Evolutionary conservation across 2,888 invertebrate species (phyloP), one percentile per base, ranked within the genome.

Genomic region (Pammene fasciana): DNA sequence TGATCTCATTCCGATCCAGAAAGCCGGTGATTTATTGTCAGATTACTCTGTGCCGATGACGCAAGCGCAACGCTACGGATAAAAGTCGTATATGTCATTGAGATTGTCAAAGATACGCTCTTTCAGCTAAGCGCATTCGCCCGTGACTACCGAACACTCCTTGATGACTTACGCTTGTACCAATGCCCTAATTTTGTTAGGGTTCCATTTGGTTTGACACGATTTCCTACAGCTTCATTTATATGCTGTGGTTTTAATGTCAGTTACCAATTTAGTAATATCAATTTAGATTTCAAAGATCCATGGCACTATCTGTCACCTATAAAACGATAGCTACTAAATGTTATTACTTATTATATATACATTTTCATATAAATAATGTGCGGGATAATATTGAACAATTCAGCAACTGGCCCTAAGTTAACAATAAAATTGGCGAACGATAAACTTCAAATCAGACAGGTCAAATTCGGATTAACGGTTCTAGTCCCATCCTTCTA

Each of bases 1-100:
- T 90, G 91, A 90, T 90, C 91, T 91, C 90, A 91, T 91, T 89
- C 83, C 86, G 83, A 86, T 86, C 86, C 85, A 85, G 86, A 86
- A 79, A 80, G 80, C 79, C 75, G 75, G 82, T 88, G 87, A 89
- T 88, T 89, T 89, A 89, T 88, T 78, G 86, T 75, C 84, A 85
- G 87, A 86, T 86, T 82, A 84, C 83, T 79, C 77, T 78, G 80
- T 84, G 84, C 80, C 84, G 84, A 84, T 79, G 91, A 92, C 91
- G 92, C 90, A 92, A 92, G 41, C 62, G 50, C 18, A 41, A 9
- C 11, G 11, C 18, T 62, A 9, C 38, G 38, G 34, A 36, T 61
- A 62, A 62, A 50, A 26, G 62, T 41, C 62, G 62, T 62, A 62
- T 62, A 50, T 52, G 62, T 62, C 62, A 52, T 62, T 62, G 50